These are phyloP conservation scores for Lytechinus pictus DNA, from an alignment of 35 echinoderm and acorn worm genomes.

Conservation along the genomic window DNA sequence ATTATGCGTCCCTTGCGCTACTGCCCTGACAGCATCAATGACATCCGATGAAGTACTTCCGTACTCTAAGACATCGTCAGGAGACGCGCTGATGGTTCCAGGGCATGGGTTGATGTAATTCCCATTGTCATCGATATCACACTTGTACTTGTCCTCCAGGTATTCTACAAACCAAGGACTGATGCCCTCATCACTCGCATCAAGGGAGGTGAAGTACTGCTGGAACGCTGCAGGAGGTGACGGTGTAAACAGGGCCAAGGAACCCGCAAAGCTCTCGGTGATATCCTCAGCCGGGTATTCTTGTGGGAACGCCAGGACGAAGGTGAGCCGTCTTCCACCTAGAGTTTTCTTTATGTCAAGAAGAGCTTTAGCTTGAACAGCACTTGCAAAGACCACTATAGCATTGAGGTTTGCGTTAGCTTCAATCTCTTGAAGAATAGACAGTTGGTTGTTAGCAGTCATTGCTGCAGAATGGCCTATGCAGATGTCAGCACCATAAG, in stretches of 20 bases:
- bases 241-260: conserved; percentile 22
- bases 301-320: conserved; percentile 38
- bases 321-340: conserved; percentile 18
- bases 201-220: conserved; percentile 49
- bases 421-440: background rate
- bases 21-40: conserved; percentile 46
- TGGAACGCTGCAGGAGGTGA: conserved; percentile 30
- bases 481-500: background rate
- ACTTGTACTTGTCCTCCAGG: conserved; percentile 51
- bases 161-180: conserved; percentile 67
- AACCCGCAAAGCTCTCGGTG: background rate
- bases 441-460: background rate
- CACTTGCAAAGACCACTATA: conserved; percentile 41
- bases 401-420: background rate
- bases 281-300: background rate
- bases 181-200: background rate
- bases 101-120: background rate
- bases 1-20: conserved; percentile 53
- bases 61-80: background rate
- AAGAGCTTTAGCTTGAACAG: background rate
- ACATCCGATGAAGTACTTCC: background rate
- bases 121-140: background rate
- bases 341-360: background rate
- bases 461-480: background rate
- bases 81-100: background rate